These are phyloP conservation scores for Mobula birostris DNA, from an alignment of 2,113 vertebrate genomes.

Conservation along the genomic window DNA sequence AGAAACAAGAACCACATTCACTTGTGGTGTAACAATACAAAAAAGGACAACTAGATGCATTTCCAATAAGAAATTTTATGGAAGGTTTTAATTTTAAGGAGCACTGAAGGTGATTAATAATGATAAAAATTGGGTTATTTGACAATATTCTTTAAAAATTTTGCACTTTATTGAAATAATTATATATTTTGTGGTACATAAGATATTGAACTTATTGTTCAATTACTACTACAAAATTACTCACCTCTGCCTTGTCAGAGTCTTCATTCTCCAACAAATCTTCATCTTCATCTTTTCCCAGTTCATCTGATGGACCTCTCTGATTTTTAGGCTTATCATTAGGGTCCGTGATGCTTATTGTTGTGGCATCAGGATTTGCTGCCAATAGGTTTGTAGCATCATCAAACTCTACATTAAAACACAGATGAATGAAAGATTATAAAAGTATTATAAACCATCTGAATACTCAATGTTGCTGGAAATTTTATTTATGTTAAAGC, in stretches of 20 bases:
- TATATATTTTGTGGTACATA: neutral
- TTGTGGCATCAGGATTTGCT: slow-evolving; percentile 61
- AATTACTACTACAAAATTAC: slow-evolving; percentile 17
- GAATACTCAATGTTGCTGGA: neutral
- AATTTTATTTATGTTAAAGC: neutral
- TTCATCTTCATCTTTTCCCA: slow-evolving; percentile 61
- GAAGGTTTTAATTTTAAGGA: neutral
- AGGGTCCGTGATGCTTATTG: slow-evolving; percentile 72
- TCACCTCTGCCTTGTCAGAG: slow-evolving; percentile 77
- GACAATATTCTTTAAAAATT: neutral
- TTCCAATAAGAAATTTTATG: neutral
- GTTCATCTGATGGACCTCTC: slow-evolving; percentile 45
- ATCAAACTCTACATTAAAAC: slow-evolving; percentile 71
- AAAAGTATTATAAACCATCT: neutral
- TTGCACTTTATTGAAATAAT: neutral
- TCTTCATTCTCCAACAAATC: slow-evolving; percentile 65
- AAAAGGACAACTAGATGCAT: neutral
- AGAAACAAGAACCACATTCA: neutral
- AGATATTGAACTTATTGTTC: neutral
- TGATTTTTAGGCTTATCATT: slow-evolving; percentile 51
- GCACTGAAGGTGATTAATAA: neutral
- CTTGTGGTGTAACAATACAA: neutral
- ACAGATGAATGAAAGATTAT: neutral
- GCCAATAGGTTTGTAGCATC: slow-evolving; percentile 62
- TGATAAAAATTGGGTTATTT: neutral